Evolutionary conservation across 2,888 invertebrate species (phyloP), one percentile per base, ranked within the genome.

Genomic region (Coleophora flavipennella): DNA sequence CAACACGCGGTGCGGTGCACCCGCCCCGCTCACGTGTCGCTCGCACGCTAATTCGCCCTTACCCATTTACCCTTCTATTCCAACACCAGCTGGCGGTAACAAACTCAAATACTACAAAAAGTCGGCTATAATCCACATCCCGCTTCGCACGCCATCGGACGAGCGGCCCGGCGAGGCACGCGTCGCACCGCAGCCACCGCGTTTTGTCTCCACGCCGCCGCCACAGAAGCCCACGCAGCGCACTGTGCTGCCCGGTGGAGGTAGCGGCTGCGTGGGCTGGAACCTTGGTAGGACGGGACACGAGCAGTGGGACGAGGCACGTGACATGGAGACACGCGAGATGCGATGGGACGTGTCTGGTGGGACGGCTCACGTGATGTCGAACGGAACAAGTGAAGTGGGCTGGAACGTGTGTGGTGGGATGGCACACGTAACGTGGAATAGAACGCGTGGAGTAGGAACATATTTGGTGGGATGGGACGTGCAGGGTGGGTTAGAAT

Each of bases 81-180:
- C 81, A 32, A 68, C 67, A 41, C 57, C 67, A 6, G 40, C 57
- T 67, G 41, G 14, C 54, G 50, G 1, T 59, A 60, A 62, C 57
- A 7, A 68, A 34, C 72, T 80, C 32, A 85, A 87, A 46, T 89
- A 90, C 62, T 89, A 90, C 58, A 91, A 91, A 50, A 86, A 88
- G 73, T 86, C 31, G 88, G 90, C 89, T 0, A 85, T 88, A 39
- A 90, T 92, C 39, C 88, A 91, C 48, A 92, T 92, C 53, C 92
- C 92, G 1, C 65, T 92, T 41, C 91, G 90, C 47, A 91, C 92
- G n/a, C 91, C 91, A 3, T 90, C 90, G 0, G 90, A 90, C 45
- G 91, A 90, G 57, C 78, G 84, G 36, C 81, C 86, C 32, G 55
- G 49, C n/a, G 20, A 8, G 45, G 35, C 0, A 46, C 49, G 14